These are phyloP conservation scores for Phymatocera aterrima DNA, from an alignment of 2,888 invertebrate species.

Conservation along the genomic window DNA sequence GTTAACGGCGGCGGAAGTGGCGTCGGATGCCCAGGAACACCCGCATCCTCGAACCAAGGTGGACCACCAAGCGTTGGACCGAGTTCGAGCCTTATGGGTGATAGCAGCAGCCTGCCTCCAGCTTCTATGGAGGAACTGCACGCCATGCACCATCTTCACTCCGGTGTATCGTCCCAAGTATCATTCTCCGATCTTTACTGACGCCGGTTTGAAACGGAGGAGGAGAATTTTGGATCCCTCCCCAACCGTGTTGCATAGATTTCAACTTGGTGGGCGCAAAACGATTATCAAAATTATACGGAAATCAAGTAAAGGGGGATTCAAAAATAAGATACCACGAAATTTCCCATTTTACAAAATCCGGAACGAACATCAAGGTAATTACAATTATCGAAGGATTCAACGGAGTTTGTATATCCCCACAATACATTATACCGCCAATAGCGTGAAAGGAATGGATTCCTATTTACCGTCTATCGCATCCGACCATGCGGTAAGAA, in stretches of 20 bases:
- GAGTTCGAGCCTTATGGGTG: slow-evolving; percentile 73
- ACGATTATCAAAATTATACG: neutral
- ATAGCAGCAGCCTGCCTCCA: slow-evolving; percentile 76
- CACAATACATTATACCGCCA: too few relatives aligned
- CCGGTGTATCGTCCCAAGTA: slow-evolving; percentile 73
- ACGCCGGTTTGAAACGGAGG: slow-evolving; percentile 66
- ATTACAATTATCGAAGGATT: neutral
- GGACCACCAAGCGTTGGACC: slow-evolving; percentile 69
- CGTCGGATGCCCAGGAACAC: slow-evolving; percentile 70
- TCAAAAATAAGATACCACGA: too few relatives aligned
- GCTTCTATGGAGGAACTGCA: slow-evolving; percentile 77
- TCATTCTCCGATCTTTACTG: slow-evolving; percentile 74
- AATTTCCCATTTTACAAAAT: too few relatives aligned
- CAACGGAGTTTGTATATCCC: neutral
- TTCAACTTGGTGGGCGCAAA: neutral
- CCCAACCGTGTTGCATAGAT: slow-evolving; percentile 51
- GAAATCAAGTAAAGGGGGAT: neutral
- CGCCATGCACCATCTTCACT: slow-evolving; percentile 76
- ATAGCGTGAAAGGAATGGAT: slow-evolving; percentile 23
- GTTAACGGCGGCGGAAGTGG: slow-evolving; percentile 69
- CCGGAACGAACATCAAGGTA: neutral
- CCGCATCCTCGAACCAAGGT: slow-evolving; percentile 69
- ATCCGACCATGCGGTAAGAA: too few relatives aligned
- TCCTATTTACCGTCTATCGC: slow-evolving; percentile 14
- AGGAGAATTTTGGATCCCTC: slow-evolving; percentile 55